Evolutionary conservation across 2,113 vertebrate species (phyloP), one percentile per base, ranked within the genome.

Genomic region (Brachypodius melanocephalos): DNA sequence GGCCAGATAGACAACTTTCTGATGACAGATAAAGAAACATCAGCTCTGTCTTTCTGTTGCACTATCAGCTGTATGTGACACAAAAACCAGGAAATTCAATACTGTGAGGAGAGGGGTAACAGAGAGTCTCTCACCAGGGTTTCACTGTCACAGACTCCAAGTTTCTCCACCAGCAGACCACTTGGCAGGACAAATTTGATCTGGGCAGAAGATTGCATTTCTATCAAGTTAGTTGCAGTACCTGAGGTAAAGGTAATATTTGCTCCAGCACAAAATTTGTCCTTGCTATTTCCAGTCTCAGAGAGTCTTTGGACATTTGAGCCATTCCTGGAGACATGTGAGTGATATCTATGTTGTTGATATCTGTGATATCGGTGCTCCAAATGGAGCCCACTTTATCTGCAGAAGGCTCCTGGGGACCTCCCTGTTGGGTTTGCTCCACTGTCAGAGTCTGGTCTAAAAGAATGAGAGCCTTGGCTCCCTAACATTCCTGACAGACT

Each of bases 341-440:
- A 66, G 26, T 24, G 12, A 6, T 43, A 14, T 26, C n/a, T 11
- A 2, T 17, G 28, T 21, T 36, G 38, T 17, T 42, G 71, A 4
- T 16, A 48, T 4, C 22, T 45, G 14, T 1, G 12, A 25, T 48
- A 61, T 6, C 34, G 65, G 28, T 43, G 38, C 5, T 65, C 55
- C 1, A 1, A 14, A 24, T 3, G n/a, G 21, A 15, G 34, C 17
- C n/a, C 28, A 6, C 48, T 28, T 2, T 16, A 12, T 12, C 28
- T 52, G 14, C 9, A 55, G 36, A 85, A 51, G 52, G 12, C 28
- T 61, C 6, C n/a, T 52, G 32, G 8, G 14, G 42, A 88, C 17
- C 5, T 52, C 83, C 36, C 71, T 76, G 11, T 31, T 68, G 32
- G 5, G 15, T 90, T 92, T 69, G 43, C 26, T 59, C 16, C 68